A percentile compares a stretch with the other conserved stretches of the same genome.
Conservation (phyloP, 2,888 invertebrate genomes). For the Laspeyria flexula region DNA sequence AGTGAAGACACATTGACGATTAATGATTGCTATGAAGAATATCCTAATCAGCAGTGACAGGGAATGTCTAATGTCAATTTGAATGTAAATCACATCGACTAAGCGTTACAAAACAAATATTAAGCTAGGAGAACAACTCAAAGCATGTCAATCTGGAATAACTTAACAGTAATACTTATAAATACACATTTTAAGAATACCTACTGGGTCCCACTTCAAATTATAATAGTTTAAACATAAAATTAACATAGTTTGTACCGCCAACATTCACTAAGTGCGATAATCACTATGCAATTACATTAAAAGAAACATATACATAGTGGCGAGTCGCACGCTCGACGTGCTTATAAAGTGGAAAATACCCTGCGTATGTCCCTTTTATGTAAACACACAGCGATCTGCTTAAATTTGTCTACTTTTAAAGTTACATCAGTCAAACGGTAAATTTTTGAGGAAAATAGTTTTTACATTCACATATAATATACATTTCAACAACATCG, state of each 20-base stretch:
- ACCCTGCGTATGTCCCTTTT: constrained; percentile 60
- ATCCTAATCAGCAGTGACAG: constrained; percentile 44
- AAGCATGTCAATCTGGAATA: constrained; percentile 78
- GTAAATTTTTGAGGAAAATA: constrained; percentile 59
- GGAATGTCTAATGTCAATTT: constrained; percentile 66
- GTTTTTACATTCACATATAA: constrained; percentile 47
- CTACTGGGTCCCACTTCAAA: constrained; percentile 81
- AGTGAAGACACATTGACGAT: background rate
- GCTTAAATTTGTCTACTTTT: constrained; percentile 50
- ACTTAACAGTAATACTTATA: constrained; percentile 81
- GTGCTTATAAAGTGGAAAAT: constrained; percentile 57
- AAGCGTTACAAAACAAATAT: constrained; percentile 48
- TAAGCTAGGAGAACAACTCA: constrained; percentile 61
- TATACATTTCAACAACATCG: constrained; percentile 48
- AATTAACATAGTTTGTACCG: constrained; percentile 71
- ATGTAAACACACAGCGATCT: constrained; percentile 57
- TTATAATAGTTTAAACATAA: constrained; percentile 63
- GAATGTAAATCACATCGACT: constrained; percentile 45
- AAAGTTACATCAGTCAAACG: constrained; percentile 70
- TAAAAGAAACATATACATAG: constrained; percentile 44
- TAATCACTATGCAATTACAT: constrained; percentile 58
- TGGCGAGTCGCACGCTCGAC: constrained; percentile 32
- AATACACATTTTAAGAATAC: constrained; percentile 72
- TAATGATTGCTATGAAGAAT: constrained; percentile 9
- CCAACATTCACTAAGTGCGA: constrained; percentile 80